phyloP scores from a whole-genome alignment of 2,113 vertebrate species.

The Forbesichthys agassizii region DNA sequence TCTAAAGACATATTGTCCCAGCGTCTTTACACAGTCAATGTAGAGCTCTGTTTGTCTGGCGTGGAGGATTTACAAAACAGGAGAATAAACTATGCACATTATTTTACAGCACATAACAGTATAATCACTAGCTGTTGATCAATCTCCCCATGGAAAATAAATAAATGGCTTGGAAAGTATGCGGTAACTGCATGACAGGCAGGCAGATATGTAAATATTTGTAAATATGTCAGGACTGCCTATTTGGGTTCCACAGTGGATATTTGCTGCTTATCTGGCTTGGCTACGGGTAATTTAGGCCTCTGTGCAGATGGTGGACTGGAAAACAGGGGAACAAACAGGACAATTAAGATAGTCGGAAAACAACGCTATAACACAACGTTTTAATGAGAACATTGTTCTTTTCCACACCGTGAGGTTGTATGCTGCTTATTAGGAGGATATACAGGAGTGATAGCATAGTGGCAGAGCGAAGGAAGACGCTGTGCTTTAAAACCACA shows the following conservation, averaged over 20 bases:
- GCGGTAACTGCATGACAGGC: not conserved
- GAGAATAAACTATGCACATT: not conserved
- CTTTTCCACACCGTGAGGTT: too few relatives aligned
- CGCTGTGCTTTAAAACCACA: too few relatives aligned
- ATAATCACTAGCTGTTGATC: not conserved
- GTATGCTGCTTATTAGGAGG: too few relatives aligned
- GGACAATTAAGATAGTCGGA: not conserved
- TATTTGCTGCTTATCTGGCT: constrained; percentile 30
- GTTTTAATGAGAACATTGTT: not conserved
- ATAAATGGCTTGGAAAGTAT: not conserved
- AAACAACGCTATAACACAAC: constrained; percentile 8
- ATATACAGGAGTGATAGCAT: too few relatives aligned
- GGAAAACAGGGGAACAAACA: not conserved
- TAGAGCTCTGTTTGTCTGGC: not conserved
- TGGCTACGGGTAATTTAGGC: constrained; percentile 33
- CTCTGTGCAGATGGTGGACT: constrained; percentile 16
- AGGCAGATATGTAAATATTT: constrained; percentile 30
- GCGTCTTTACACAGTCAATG: not conserved
- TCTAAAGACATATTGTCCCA: constrained; percentile 17
- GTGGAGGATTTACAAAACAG: not conserved
- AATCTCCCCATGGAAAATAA: not conserved
- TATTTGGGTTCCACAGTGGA: constrained; percentile 13
- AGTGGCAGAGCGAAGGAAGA: too few relatives aligned
- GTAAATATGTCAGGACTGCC: constrained; percentile 23
- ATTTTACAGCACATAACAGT: not conserved